Conservation (phyloP, 2,888 invertebrate genomes). For the Kuschelorhynchus macadamiae region DNA sequence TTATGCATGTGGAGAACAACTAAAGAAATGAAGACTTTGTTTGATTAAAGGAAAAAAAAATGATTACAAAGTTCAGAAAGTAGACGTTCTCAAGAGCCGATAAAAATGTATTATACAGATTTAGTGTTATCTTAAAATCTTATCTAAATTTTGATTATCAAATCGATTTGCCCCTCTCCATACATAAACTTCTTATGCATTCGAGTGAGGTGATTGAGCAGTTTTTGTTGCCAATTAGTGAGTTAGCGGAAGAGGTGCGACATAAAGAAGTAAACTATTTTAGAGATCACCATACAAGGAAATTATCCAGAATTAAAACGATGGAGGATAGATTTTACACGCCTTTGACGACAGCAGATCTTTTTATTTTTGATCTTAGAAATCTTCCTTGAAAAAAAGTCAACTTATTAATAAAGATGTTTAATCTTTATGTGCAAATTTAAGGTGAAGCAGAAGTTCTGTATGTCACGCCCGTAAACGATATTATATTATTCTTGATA, state of each 20-base stretch:
- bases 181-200: conserved; percentile 5
- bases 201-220: conserved; percentile 6
- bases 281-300: conserved; percentile 12
- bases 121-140: conserved; percentile 3
- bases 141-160: conserved; percentile 4
- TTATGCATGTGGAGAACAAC: not conserved
- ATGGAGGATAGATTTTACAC: conserved; percentile 4
- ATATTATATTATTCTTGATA: too few species aligned
- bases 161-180: not conserved
- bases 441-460: too few species aligned
- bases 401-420: not conserved
- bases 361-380: not conserved
- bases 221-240: conserved; percentile 14
- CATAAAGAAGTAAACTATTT: conserved; percentile 8
- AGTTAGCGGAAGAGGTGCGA: not conserved
- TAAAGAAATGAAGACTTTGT: conserved; percentile 8
- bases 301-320: conserved; percentile 1
- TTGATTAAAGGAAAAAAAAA: not conserved
- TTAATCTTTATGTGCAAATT: too few species aligned
- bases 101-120: not conserved
- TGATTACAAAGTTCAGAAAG: conserved; percentile 1
- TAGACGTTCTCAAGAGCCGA: conserved; percentile 8
- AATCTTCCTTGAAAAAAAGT: not conserved
- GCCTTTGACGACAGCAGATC: not conserved
- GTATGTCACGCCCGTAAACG: too few species aligned